Conservation (phyloP, 2,888 invertebrate species). For the Clivina fossor region DNA sequence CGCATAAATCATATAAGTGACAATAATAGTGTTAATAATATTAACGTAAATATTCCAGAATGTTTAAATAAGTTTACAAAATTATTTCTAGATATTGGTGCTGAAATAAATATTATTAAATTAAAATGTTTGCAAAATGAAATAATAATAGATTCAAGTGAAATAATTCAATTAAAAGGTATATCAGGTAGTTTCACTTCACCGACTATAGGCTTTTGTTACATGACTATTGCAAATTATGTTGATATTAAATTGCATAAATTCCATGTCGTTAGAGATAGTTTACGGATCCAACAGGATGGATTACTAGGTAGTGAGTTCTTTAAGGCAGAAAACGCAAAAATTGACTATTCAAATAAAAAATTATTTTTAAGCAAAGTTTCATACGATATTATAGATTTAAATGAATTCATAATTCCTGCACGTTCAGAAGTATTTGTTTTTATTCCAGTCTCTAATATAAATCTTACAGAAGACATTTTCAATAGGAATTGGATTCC, state of each 20-base stretch:
- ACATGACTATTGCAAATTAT: constrained; percentile 12
- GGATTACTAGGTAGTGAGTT: constrained; percentile 31
- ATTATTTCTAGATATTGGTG: constrained; percentile 16
- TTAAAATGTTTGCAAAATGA: constrained; percentile 9
- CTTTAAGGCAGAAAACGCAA: constrained; percentile 11
- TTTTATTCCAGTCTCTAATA: constrained; percentile 5
- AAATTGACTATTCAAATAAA: constrained; percentile 13
- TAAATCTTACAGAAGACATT: constrained; percentile 19
- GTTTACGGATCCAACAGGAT: constrained; percentile 19
- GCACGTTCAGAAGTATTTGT: constrained; percentile 15
- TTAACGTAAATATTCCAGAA: constrained; percentile 2
- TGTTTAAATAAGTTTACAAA: not conserved
- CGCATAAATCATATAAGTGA: too few species aligned
- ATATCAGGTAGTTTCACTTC: constrained; percentile 17
- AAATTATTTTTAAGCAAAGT: constrained; percentile 15
- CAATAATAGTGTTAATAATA: not conserved
- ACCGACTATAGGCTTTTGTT: constrained; percentile 21
- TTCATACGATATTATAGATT: not conserved
- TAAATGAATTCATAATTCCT: not conserved
- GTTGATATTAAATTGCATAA: not conserved
- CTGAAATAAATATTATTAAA: constrained; percentile 28
- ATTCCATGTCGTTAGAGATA: constrained; percentile 31
- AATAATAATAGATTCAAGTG: constrained; percentile 15
- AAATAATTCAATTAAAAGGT: constrained; percentile 24
- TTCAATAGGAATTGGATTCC: constrained; percentile 16